Conservation (phyloP, 53 echinoderm and acorn worm genomes). For the Zoroaster sp. region DNA sequence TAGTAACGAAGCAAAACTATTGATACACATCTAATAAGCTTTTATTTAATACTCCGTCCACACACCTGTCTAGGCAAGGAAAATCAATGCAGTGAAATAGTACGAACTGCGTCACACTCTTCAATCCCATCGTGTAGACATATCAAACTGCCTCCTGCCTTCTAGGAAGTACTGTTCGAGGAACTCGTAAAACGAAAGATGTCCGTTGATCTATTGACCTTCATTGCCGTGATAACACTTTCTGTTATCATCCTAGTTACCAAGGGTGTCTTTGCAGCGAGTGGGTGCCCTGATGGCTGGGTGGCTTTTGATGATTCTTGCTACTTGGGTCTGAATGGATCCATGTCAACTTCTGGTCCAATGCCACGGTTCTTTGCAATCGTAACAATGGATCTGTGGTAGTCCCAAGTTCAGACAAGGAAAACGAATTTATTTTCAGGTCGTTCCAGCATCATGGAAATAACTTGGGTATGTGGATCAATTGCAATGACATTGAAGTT, state of each 20-base stretch:
- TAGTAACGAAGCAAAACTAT: too few species aligned
- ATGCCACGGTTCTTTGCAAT: neutral
- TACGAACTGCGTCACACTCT: too few species aligned
- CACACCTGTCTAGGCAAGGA: too few species aligned
- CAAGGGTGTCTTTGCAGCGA: neutral
- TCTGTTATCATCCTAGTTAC: neutral
- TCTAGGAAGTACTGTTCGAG: too few species aligned
- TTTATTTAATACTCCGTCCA: too few species aligned
- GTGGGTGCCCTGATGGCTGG: neutral
- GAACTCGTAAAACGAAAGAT: too few species aligned
- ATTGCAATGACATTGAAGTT: neutral
- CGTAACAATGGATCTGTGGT: neutral
- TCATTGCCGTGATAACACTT: neutral
- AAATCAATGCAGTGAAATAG: too few species aligned
- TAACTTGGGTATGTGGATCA: neutral
- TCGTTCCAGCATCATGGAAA: neutral
- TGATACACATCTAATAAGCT: too few species aligned
- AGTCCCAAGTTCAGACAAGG: neutral
- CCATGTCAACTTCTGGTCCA: neutral
- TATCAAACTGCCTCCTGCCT: too few species aligned
- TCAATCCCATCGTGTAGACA: too few species aligned
- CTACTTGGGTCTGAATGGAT: neutral
- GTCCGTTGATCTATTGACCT: too few species aligned
- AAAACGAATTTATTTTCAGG: neutral
- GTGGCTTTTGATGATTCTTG: neutral